Evolutionary conservation across 1,140 invertebrate species (phyloP), one percentile per base, ranked within the genome.

Genomic region (Lepeophtheirus salmonis): DNA sequence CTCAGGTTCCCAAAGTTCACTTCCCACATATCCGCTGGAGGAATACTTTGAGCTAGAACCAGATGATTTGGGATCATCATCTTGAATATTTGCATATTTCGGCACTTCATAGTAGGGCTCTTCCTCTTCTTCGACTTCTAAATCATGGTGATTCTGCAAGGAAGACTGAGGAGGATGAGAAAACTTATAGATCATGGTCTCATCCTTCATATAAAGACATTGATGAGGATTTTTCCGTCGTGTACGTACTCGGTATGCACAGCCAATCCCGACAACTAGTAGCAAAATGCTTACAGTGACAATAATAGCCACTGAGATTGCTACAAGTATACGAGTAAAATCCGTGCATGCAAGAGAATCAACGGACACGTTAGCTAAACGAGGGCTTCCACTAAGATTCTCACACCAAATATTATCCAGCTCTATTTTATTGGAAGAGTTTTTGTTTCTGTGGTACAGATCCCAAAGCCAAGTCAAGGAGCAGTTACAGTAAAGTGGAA

Each of bases 31-130:
- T 1, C 55, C 54, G 22, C 54, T 26, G 24, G 20, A 21, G 24
- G 13, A 21, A 52, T 52, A 52, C n/a, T 52, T 52, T 4, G n/a
- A 17, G 17, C 17, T 26, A 1, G 23, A 2, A 12, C 20, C 25
- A 23, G 23, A 12, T 24, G 21, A 17, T 3, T 57, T 25, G 22
- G 26, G 26, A 6, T 50, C 2, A 3, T 57, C 55, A n/a, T 57
- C 55, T 16, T 16, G 16, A 25, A n/a, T 16, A 26, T 21, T 41
- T 3, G 24, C n/a, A 16, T 26, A 41, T 18, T 41, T 57, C 16
- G 55, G 55, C 55, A 57, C 55, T 25, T 57, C 55, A 17, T 57
- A 57, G 55, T 24, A 57, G n/a, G 55, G 55, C 55, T 57, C 55
- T 12, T 41, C 30, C 6, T 41, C 30, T 41, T 10, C 30, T 6